Base-by-base conservation (phyloP, 2,888 invertebrate genomes). In the Dilophus febrilis region DNA sequence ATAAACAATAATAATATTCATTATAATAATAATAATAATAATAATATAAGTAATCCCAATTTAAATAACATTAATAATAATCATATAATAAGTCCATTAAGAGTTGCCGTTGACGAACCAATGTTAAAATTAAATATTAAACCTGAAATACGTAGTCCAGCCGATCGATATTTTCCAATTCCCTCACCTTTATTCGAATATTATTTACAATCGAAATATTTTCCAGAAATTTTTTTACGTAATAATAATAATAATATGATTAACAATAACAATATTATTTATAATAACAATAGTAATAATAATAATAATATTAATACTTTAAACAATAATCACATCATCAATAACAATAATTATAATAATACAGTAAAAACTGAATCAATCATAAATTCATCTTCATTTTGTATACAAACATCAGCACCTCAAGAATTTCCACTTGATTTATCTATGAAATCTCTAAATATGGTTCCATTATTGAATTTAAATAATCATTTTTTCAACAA, bases 371-470 rank as follows among this genome's bases (percentile, higher is more conserved):
- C 10, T 22, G 22, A 44, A 37, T 22, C 41, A 41, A 37, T 42
- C 40, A 41, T 39, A 35, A 35, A 42, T 38, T 42, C 41, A 34
- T 33, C 40, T 39, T 13, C 34, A 42, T 14, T 34, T 37, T 28
- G 39, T 37, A 27, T 35, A 32, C 7, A 32, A 37, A 14, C 35
- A 40, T 30, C 22, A 31, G 22, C 76, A 36, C 77, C 77, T 0
- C 86, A 87, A 54, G 87, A 88, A 46, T 79, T 74, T 3, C 90
- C 90, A 1, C 64, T 91, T 43, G 90, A 91, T 59, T 66, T 90
- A 30, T 86, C 86, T 14, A 70, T 85, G 63, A 83, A 79, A 41
- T 11, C 45, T 36, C 34, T 6, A 4, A 34, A n/a, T 17, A 12
- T 16, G 4, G 12, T 10, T 34, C 34, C 19, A 34, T 16, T 18